phyloP scores from a whole-genome alignment of 1,140 invertebrate genomes.

The Trichogramma pretiosum region DNA sequence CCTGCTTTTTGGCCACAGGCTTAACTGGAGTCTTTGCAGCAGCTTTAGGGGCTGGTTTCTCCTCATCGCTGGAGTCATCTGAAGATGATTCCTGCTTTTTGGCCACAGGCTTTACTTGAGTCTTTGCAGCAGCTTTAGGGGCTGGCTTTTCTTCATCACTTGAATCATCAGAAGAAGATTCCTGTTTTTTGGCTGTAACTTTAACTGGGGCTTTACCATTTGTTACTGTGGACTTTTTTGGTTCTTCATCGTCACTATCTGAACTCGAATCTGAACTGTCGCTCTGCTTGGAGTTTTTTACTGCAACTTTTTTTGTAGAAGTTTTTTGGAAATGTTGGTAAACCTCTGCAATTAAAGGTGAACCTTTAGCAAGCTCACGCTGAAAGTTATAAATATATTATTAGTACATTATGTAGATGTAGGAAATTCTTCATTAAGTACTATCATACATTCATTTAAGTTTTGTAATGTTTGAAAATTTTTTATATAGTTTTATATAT shows the following conservation, averaged over 20 bases:
- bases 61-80: constrained; percentile 18
- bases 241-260: constrained; percentile 28
- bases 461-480: neutral
- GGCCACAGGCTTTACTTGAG: constrained; percentile 7
- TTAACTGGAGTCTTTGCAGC: constrained; percentile 16
- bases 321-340: constrained; percentile 44
- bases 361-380: constrained; percentile 43
- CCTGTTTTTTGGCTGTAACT: constrained; percentile 14
- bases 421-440: neutral
- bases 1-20: constrained; percentile 19
- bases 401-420: neutral
- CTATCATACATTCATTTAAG: neutral
- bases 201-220: constrained; percentile 19
- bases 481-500: neutral
- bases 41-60: constrained; percentile 18
- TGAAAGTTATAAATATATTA: constrained; percentile 26
- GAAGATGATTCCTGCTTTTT: constrained; percentile 24
- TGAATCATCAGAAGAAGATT: constrained; percentile 30
- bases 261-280: constrained; percentile 42
- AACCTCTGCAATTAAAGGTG: constrained; percentile 45
- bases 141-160: constrained; percentile 28
- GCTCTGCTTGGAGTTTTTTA: constrained; percentile 27
- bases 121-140: neutral
- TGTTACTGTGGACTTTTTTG: constrained; percentile 20
- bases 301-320: constrained; percentile 40